A percentile compares a stretch with the other conserved stretches of the same genome.
phyloP scores from a whole-genome alignment of 2,113 vertebrate species.

The Esox niger region DNA sequence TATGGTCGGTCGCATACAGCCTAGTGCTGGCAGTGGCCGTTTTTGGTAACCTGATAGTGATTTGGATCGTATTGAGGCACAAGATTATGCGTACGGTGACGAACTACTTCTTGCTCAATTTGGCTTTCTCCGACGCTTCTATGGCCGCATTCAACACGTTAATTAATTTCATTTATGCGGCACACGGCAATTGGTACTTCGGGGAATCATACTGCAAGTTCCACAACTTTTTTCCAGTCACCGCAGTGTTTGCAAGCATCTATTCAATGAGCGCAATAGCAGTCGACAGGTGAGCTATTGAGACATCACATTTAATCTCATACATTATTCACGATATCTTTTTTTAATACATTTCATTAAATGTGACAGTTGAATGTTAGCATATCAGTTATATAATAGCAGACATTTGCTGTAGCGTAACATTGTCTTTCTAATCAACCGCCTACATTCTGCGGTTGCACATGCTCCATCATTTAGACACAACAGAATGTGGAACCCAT shows the following conservation, averaged over 20 bases:
- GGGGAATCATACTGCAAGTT: conserved; percentile 84
- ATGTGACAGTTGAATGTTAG: neutral
- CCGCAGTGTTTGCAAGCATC: conserved; percentile 86
- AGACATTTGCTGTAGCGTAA: too few relatives aligned
- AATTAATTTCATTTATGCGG: conserved; percentile 83
- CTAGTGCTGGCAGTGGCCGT: conserved; percentile 78
- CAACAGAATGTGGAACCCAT: too few relatives aligned
- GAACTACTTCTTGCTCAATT: conserved; percentile 83
- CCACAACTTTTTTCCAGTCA: conserved; percentile 88
- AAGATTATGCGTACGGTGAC: conserved; percentile 85
- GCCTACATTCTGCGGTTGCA: too few relatives aligned
- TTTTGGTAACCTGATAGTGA: conserved; percentile 81
- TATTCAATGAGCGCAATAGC: conserved; percentile 88
- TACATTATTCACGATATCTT: too few relatives aligned
- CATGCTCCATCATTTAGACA: too few relatives aligned
- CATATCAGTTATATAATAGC: too few relatives aligned
- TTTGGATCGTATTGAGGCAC: conserved; percentile 87
- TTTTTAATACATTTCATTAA: neutral
- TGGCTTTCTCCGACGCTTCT: conserved; percentile 84
- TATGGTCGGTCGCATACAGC: conserved; percentile 82
- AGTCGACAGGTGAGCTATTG: conserved; percentile 78
- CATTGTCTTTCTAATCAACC: too few relatives aligned
- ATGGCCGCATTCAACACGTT: conserved; percentile 86
- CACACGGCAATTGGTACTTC: conserved; percentile 85
- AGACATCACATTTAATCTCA: neutral